Percentiles rank a stretch among this genome's conserved stretches.
phyloP scores from a whole-genome alignment of 2,888 invertebrate species.

The Drosophila ezoana region DNA sequence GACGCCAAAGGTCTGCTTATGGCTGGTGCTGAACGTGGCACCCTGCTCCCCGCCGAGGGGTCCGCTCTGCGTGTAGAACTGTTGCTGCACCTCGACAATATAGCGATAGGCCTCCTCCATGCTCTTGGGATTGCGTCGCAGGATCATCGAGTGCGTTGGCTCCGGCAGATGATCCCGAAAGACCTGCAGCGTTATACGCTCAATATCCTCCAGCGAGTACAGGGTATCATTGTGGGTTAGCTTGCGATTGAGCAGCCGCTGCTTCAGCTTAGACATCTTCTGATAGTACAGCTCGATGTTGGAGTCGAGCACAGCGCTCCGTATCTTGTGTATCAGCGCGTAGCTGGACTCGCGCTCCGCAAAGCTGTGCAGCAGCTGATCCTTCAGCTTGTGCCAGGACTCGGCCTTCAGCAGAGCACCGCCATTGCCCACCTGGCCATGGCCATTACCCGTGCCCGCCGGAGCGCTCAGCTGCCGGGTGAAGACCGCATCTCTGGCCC shows the following conservation, averaged over 20 bases:
- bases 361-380: conserved; percentile 67
- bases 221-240: conserved; percentile 72
- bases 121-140: conserved; percentile 69
- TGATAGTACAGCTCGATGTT: conserved; percentile 72
- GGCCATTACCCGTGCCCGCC: conserved; percentile 37
- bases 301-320: conserved; percentile 64
- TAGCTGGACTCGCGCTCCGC: conserved; percentile 70
- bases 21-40: conserved; percentile 74
- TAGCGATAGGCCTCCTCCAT: conserved; percentile 78
- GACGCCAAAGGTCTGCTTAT: conserved; percentile 63
- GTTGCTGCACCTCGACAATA: conserved; percentile 72
- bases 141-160: conserved; percentile 72
- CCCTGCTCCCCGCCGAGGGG: conserved; percentile 63
- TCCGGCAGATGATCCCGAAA: conserved; percentile 71
- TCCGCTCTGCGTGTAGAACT: conserved; percentile 71
- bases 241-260: conserved; percentile 64
- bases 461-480: conserved; percentile 67
- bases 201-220: conserved; percentile 67
- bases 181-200: conserved; percentile 67
- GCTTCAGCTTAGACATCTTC: conserved; percentile 65
- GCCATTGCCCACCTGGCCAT: conserved; percentile 21
- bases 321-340: conserved; percentile 64
- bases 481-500: conserved; percentile 71
- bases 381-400: conserved; percentile 68
- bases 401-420: conserved; percentile 44